These are phyloP conservation scores for Drosophila teissieri DNA, from an alignment of 1,140 invertebrate species.

Conservation along the genomic window DNA sequence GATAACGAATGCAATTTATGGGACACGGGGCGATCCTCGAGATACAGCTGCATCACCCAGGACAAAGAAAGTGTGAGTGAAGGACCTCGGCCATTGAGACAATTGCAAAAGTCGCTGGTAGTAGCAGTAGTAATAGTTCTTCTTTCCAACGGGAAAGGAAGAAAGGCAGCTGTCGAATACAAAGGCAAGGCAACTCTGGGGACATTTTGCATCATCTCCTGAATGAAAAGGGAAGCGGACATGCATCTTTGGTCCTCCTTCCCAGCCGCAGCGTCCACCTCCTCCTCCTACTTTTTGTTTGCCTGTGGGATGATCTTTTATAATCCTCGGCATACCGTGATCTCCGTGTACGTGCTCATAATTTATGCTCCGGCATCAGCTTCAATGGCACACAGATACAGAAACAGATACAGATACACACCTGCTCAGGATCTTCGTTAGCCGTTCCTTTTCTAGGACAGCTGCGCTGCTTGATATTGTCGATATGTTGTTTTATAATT, in stretches of 20 bases:
- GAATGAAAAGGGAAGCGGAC: slow-evolving; percentile 53
- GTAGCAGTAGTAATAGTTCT: slow-evolving; percentile 29
- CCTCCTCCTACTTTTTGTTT: slow-evolving; percentile 26
- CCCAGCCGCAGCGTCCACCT: not conserved
- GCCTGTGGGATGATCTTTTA: slow-evolving; percentile 62
- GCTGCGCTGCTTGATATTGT: slow-evolving; percentile 53
- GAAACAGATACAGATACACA: slow-evolving; percentile 25
- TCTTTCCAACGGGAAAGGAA: slow-evolving; percentile 16
- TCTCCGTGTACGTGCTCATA: slow-evolving; percentile 71
- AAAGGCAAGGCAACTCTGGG: slow-evolving; percentile 32
- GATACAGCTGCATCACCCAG: slow-evolving; percentile 44
- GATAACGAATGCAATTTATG: slow-evolving; percentile 72
- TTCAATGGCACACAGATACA: slow-evolving; percentile 17
- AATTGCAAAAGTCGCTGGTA: slow-evolving; percentile 62
- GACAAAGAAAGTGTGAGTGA: slow-evolving; percentile 43
- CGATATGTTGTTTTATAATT: slow-evolving; percentile 72
- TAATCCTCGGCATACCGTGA: slow-evolving; percentile 60
- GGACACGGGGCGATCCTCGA: slow-evolving; percentile 45
- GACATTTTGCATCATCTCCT: slow-evolving; percentile 70
- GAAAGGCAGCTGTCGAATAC: slow-evolving; percentile 55
- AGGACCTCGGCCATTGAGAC: slow-evolving; percentile 48
- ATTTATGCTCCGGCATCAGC: slow-evolving; percentile 53
- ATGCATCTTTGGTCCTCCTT: slow-evolving; percentile 49
- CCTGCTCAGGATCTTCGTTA: slow-evolving; percentile 45
- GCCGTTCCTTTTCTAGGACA: slow-evolving; percentile 39